These are phyloP conservation scores for Rhabdomys dilectus DNA, from an alignment of 2,113 vertebrate genomes.

Conservation along the genomic window DNA sequence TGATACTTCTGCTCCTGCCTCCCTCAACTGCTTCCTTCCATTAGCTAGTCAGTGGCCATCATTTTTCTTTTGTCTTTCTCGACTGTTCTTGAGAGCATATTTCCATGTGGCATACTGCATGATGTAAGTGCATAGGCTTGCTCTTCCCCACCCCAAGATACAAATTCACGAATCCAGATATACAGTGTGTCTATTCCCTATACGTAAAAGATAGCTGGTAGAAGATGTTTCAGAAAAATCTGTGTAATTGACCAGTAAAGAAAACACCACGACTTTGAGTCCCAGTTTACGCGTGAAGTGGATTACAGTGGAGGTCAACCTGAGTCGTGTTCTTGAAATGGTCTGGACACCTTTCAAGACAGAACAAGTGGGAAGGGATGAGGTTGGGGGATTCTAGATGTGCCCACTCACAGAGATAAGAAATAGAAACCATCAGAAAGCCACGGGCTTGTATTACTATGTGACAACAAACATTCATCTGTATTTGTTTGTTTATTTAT, in stretches of 20 bases:
- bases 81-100: not conserved
- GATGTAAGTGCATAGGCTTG: not conserved
- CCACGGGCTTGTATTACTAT: rapidly evolving
- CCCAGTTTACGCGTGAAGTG: not conserved
- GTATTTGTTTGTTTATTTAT: not conserved
- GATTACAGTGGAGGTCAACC: not conserved
- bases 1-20: not conserved
- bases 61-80: not conserved
- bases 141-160: not conserved
- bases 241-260: not conserved
- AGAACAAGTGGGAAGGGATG: not conserved
- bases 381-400: not conserved
- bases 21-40: not conserved
- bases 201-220: not conserved
- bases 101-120: not conserved
- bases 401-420: not conserved
- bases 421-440: not conserved
- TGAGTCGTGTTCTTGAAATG: not conserved
- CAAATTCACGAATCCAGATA: not conserved
- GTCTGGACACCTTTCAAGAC: not conserved
- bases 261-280: not conserved
- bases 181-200: no score
- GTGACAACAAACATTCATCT: not conserved
- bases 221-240: not conserved
- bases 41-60: not conserved